A percentile compares a stretch with the other conserved stretches of the same genome.
Evolutionary conservation across 2,113 vertebrate genomes (phyloP).

Genomic region (Perca schrenkii): DNA sequence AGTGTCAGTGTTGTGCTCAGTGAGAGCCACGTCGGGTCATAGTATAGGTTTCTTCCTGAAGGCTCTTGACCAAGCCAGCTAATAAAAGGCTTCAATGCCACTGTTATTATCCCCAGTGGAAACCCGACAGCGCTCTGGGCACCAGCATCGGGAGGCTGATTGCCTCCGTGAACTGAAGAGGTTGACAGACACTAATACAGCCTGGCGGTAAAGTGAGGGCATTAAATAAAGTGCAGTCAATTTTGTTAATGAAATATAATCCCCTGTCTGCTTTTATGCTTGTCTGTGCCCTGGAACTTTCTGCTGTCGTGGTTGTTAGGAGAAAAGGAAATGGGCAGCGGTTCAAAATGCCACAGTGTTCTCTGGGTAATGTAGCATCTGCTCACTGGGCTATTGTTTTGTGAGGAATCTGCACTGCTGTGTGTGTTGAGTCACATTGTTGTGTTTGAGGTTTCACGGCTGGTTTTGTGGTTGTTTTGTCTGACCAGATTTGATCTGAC

Average conservation of each 20-base stretch:
- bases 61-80: slow-evolving; percentile 58
- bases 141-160: slow-evolving; percentile 47
- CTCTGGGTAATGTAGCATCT: slow-evolving; percentile 23
- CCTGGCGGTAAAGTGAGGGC: slow-evolving; percentile 50
- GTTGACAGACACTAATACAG: slow-evolving; percentile 58
- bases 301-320: slow-evolving; percentile 36
- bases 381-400: slow-evolving; percentile 14
- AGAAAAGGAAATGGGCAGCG: slow-evolving; percentile 24
- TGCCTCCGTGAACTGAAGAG: slow-evolving; percentile 36
- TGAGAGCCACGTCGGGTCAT: slow-evolving; percentile 31
- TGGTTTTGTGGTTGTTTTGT: slow-evolving; percentile 3
- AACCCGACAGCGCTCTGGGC: slow-evolving; percentile 13
- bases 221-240: slow-evolving; percentile 60
- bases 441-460: neutral
- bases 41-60: slow-evolving; percentile 35
- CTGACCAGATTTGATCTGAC: neutral
- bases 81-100: slow-evolving; percentile 61
- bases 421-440: neutral
- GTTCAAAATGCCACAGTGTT: slow-evolving; percentile 26
- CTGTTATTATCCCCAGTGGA: slow-evolving; percentile 65
- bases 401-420: neutral
- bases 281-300: slow-evolving; percentile 14
- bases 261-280: slow-evolving; percentile 26
- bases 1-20: slow-evolving; percentile 36
- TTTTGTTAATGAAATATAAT: slow-evolving; percentile 44